Base-by-base conservation (phyloP, 2,888 invertebrate genomes). In the Flexamia atlantica region DNA sequence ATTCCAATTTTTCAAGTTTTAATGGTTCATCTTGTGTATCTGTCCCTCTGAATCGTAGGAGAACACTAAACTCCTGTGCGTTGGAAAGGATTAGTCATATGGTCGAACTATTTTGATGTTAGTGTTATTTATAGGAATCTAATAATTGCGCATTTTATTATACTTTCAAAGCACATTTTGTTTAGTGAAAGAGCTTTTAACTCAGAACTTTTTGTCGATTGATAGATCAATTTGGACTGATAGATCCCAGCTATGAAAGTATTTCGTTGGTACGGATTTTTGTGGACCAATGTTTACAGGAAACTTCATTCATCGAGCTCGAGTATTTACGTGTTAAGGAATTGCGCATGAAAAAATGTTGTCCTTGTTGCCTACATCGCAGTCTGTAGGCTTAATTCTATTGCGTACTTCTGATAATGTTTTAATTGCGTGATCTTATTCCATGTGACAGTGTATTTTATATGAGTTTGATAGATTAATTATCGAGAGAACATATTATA, bases 261-360 rank as follows among this genome's bases (percentile, higher is more conserved):
- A 28, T 84, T 81, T 68, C 64, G 83, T 83, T 83, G 68, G 80
- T 83, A 80, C 60, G 80, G 80, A 64, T 84, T 81, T 81, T 50
- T 85, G 42, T 74, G 72, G 83, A 85, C 83, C 70, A 83, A 74
- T 83, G 81, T 85, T 84, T 85, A 86, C 86, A 87, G 86, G 86
- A 86, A 86, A 86, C 86, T 85, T 86, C 86, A 87, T 86, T 86
- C 89, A 88, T 89, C 89, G 89, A 89, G 89, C 89, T 89, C 89
- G 89, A 89, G 89, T 89, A 87, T 87, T 88, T 88, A 87, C 86
- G 88, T 88, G 87, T 88, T 88, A 87, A 86, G 88, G 87, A 89
- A 90, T 90, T 91, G 90, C 91, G 90, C 90, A 89, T 89, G 89
- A 90, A 90, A 90, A 89, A 89, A 89, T 88, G 88, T 88, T 88